phyloP scores from a whole-genome alignment of 2,797 vertebrate genomes.

The Diplodus sargus region DNA sequence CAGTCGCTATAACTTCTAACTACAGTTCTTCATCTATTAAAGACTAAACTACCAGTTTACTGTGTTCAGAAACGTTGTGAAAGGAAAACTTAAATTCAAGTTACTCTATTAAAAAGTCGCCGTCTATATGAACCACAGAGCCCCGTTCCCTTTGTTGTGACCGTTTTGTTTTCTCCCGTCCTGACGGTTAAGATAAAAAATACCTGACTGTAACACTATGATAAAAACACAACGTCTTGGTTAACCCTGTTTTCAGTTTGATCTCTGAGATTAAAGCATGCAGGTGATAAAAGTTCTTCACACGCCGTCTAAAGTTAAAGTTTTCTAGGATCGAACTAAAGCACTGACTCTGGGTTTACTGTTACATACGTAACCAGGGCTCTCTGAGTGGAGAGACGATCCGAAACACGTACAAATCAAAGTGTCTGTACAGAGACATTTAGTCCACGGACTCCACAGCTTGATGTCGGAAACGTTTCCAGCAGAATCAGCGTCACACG shows the following conservation, averaged over 20 bases:
- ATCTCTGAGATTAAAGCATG: constrained; percentile 53
- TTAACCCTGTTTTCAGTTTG: constrained; percentile 65
- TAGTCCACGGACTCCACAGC: too few relatives aligned
- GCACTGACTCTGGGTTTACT: neutral
- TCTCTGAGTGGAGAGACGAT: neutral
- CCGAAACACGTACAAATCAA: neutral
- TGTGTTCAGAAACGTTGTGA: neutral
- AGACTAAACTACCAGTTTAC: neutral
- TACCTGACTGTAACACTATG: constrained; percentile 12
- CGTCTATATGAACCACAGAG: neutral
- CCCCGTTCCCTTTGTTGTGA: too few relatives aligned
- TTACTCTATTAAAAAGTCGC: neutral
- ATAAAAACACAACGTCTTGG: constrained; percentile 7
- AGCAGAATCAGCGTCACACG: neutral
- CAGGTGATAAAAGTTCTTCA: constrained; percentile 20
- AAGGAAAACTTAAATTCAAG: neutral
- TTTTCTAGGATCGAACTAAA: neutral
- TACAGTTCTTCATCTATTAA: neutral
- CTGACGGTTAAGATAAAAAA: neutral
- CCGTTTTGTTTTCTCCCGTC: neutral
- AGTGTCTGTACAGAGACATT: neutral
- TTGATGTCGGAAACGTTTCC: neutral
- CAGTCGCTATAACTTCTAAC: constrained; percentile 6
- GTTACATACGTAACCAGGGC: neutral
- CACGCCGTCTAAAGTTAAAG: neutral